Evolutionary conservation across 1,140 invertebrate species (phyloP), one percentile per base, ranked within the genome.

Genomic region (Drosophila kepulauana): DNA sequence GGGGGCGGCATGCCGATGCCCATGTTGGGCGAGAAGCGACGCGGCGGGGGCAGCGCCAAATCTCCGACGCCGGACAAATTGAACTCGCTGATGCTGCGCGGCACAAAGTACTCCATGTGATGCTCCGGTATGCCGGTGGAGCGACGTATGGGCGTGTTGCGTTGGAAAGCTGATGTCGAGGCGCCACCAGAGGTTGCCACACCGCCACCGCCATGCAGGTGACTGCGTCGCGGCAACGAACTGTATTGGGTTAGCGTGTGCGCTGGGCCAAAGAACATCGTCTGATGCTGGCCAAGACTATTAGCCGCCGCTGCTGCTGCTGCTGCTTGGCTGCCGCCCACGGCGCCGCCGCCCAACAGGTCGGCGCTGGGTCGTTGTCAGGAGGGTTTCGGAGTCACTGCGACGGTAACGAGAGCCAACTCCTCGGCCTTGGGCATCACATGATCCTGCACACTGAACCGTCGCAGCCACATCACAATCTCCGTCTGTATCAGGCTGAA

Each of bases 401-500:
- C 61, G 16, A 93, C 92, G 13, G 90, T 79, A 20, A 92, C 92
- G 46, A 93, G 82, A 4, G 92, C 78, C 15, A 93, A 62, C 58
- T 93, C 92, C 69, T 93, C 92, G 10, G 80, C 65, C 70, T 92
- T 88, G 30, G 91, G 88, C 72, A 77, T 81, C 1, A 91, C 90
- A 52, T 91, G 87, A 72, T 92, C 91, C 63, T 92, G 87, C 1
- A 92, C 91, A 80, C 94, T 93, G 81, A 95, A 94, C 64, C 94
- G 94, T 67, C 95, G 94, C 84, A 96, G 92, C 81, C 95, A 93
- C 64, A 94, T 92, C 66, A 97, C 95, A 78, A 98, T 95, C 93
- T 99, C 97, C 82, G 98, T 98, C 93, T 99, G 98, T 70, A 99
- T 97, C 49, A 99, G 93, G 92, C 98, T 98, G 93, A 99, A 99